A percentile compares a stretch with the other conserved stretches of the same genome.
Conservation (phyloP, 2,797 vertebrate species). For the Iguana delicatissima region DNA sequence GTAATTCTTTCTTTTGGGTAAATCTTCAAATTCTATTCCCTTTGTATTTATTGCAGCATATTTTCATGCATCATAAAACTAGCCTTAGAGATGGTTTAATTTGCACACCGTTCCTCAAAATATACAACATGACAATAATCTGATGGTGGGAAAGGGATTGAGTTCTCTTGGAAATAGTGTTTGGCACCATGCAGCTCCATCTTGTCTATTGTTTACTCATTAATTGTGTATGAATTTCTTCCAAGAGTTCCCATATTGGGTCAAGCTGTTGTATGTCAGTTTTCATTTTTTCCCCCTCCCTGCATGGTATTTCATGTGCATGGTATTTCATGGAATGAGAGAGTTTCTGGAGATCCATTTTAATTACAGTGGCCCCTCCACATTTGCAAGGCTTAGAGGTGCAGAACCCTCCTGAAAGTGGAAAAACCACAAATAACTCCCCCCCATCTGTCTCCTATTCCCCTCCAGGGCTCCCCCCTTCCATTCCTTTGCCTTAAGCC, state of each 20-base stretch:
- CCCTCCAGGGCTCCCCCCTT: no score
- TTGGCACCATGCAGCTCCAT: no score
- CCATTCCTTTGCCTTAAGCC: no score
- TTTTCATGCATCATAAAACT: not conserved
- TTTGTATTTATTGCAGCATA: not conserved
- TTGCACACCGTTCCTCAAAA: not conserved
- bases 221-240: not conserved
- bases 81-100: not conserved
- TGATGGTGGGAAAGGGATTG: no score
- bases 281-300: not conserved
- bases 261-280: not conserved
- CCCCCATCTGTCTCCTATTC: no score
- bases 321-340: no score
- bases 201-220: not conserved
- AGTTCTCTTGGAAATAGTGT: not conserved
- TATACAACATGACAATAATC: no score
- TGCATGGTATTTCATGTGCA: not conserved
- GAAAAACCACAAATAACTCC: no score
- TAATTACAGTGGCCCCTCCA: no score
- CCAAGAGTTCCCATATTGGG: not conserved
- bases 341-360: no score
- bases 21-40: not conserved
- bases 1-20: not conserved
- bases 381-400: no score
- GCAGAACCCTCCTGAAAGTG: no score